A percentile compares a stretch with the other conserved stretches of the same genome.
Conservation (phyloP, 2,797 vertebrate species). For the Oreortyx pictus region DNA sequence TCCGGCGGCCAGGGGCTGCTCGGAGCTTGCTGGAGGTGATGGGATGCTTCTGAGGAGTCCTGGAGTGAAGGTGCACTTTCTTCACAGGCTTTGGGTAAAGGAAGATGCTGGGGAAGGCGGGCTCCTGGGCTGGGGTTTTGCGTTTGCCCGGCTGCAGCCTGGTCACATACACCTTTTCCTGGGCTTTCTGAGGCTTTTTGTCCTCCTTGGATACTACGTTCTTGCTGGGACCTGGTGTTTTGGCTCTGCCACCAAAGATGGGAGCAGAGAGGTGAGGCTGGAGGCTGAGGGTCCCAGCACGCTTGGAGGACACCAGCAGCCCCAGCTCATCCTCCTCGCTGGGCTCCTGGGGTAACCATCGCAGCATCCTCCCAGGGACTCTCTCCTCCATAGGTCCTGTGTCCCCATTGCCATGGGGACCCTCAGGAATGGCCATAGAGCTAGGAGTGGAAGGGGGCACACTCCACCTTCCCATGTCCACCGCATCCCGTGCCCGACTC, state of each 20-base stretch:
- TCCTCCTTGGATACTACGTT: neutral
- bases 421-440: accelerated
- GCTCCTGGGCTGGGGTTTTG: slow-evolving; percentile 73
- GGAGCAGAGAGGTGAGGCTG: slow-evolving; percentile 84
- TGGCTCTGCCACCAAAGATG: slow-evolving; percentile 82
- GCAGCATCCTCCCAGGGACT: slow-evolving; percentile 78
- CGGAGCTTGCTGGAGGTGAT: slow-evolving; percentile 7
- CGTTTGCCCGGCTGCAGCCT: slow-evolving; percentile 80
- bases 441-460: neutral
- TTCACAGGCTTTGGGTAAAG: slow-evolving; percentile 81
- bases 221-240: neutral
- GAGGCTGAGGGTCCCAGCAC: slow-evolving; percentile 54
- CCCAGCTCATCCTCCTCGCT: slow-evolving; percentile 40
- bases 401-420: neutral
- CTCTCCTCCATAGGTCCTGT: slow-evolving; percentile 2
- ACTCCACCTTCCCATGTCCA: neutral
- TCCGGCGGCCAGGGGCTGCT: neutral
- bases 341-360: slow-evolving; percentile 81
- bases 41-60: slow-evolving; percentile 65
- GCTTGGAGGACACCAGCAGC: slow-evolving; percentile 63
- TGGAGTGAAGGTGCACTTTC: slow-evolving; percentile 65
- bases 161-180: slow-evolving; percentile 93
- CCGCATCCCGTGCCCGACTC: neutral
- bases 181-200: slow-evolving; percentile 64
- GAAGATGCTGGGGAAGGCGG: slow-evolving; percentile 89